These are phyloP conservation scores for Peromyscus aztecus DNA, from an alignment of 2,797 vertebrate genomes.

Conservation along the genomic window DNA sequence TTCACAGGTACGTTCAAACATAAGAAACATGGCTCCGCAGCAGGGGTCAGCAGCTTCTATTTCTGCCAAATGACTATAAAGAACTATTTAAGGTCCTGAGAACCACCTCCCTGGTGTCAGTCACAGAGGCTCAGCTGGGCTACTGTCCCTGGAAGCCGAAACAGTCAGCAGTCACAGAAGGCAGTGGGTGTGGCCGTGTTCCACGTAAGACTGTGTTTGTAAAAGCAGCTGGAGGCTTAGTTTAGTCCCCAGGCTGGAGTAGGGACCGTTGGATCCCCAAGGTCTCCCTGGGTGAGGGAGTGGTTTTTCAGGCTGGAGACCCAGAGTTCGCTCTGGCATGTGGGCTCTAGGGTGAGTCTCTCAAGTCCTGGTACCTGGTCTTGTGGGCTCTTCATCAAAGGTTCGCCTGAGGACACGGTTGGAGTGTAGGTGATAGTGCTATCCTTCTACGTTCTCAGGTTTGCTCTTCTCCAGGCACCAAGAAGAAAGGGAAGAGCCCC, in stretches of 20 bases:
- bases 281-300: neutral
- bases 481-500: constrained; percentile 82
- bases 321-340: accelerated
- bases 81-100: neutral
- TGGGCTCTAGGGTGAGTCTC: neutral
- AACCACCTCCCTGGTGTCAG: neutral
- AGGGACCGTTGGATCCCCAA: neutral
- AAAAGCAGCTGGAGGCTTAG: neutral
- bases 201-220: neutral
- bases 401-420: neutral
- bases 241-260: accelerated
- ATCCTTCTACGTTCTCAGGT: neutral
- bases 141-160: neutral
- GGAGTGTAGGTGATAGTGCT: accelerated
- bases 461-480: constrained; percentile 81
- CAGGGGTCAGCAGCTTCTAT: neutral
- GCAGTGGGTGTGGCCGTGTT: accelerated
- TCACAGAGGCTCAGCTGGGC: neutral
- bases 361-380: no score
- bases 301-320: neutral
- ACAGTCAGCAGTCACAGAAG: neutral
- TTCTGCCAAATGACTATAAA: neutral
- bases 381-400: neutral
- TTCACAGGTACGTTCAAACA: accelerated
- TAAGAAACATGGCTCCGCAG: neutral